Evolutionary conservation across 2,797 vertebrate species (phyloP), one percentile per base, ranked within the genome.

Genomic region (Agapornis canus): DNA sequence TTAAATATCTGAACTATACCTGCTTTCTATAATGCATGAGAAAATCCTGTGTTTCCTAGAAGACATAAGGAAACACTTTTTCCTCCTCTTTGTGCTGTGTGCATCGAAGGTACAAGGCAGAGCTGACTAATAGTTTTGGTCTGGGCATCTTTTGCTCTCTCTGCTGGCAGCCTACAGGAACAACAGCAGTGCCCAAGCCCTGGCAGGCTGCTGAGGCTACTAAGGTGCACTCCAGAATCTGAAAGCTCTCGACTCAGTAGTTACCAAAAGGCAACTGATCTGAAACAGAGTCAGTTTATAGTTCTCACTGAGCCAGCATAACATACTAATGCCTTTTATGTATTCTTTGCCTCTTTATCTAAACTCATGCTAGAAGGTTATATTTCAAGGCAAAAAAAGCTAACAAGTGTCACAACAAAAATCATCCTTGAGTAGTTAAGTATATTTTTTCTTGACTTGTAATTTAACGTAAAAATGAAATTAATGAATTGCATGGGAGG

Each of bases 101-200:
- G 15, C 5, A 13, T 16, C 23, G 16, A 42, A 29, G 19, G 54
- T 12, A 25, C 4, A 6, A 77, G 57, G 19, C 1, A 39, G 45
- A 31, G 23, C n/a, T 12, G 29, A 15, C 3, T 10, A 1, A 32
- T 6, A 32, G 10, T 35, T 76, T 70, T 7, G 15, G 32, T 73
- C n/a, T 6, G 49, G 82, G 39, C 21, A 59, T 49, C 37, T 86
- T 86, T 89, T 95, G 86, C 95, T 96, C 95, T 70, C 91, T 93
- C 94, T 96, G 89, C 94, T 89, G 87, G 95, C 92, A 83, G 76
- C 29, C 43, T n/a, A 26, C 4, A 1, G 82, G 66, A 94, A 92
- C 69, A 83, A 76, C 95, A 95, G 49, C 57, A 32, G 47, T 2
- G 1, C 40, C 54, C 1, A 5, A 48, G 13, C 23, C 26, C 43